Conservation (phyloP, 2,113 vertebrate species). For the Cyprinodon variegatus region DNA sequence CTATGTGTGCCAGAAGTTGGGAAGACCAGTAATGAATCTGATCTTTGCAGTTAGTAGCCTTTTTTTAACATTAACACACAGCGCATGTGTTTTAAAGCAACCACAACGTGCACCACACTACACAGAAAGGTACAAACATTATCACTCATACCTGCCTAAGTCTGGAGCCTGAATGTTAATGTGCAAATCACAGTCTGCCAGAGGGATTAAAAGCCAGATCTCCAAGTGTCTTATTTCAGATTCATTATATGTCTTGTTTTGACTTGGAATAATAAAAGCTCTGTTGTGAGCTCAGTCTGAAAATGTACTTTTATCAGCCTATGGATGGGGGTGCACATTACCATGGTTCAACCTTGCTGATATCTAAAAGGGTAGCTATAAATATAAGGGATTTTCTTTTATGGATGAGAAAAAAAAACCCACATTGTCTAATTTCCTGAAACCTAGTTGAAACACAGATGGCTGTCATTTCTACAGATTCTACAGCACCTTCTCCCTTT, state of each 20-base stretch:
- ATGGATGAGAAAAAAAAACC: slow-evolving; percentile 9
- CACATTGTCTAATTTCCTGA: neutral
- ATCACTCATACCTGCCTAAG: slow-evolving; percentile 18
- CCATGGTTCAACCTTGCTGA: slow-evolving; percentile 16
- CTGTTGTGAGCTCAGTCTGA: slow-evolving; percentile 17
- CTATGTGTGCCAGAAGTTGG: neutral
- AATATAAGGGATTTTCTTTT: slow-evolving; percentile 25
- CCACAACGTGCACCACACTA: slow-evolving; percentile 36
- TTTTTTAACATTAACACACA: slow-evolving; percentile 35
- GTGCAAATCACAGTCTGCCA: slow-evolving; percentile 32
- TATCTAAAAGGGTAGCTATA: slow-evolving; percentile 37
- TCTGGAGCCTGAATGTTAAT: slow-evolving; percentile 34
- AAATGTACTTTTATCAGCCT: slow-evolving; percentile 48
- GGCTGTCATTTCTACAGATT: slow-evolving; percentile 9
- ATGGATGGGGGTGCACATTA: slow-evolving; percentile 32
- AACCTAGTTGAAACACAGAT: slow-evolving; percentile 3
- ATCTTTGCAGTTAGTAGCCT: slow-evolving; percentile 22
- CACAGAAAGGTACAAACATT: neutral
- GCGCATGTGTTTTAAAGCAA: slow-evolving; percentile 24
- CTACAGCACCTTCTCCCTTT: neutral
- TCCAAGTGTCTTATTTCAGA: slow-evolving; percentile 31
- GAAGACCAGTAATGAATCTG: slow-evolving; percentile 29
- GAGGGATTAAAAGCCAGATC: slow-evolving; percentile 42
- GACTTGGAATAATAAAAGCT: slow-evolving; percentile 26
- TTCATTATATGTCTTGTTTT: slow-evolving; percentile 12